Evolutionary conservation across 2,797 vertebrate genomes (phyloP).

Genomic region (Hippopotamyrus pictus): DNA sequence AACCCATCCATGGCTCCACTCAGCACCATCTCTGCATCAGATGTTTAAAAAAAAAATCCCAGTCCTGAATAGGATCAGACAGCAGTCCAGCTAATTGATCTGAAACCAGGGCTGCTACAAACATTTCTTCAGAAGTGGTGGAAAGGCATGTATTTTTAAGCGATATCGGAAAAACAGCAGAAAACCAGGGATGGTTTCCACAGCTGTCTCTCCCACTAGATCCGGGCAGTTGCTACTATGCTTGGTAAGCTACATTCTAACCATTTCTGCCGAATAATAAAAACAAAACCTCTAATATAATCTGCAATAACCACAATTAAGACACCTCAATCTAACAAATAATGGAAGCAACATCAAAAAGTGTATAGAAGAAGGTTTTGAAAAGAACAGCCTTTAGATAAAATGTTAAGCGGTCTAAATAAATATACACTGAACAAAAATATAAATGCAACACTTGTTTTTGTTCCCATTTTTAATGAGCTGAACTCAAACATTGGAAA

Average conservation of each 20-base stretch:
- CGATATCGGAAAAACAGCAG: conserved; percentile 42
- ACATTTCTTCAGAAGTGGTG: conserved; percentile 33
- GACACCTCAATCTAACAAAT: neutral
- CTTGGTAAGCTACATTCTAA: neutral
- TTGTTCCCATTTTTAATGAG: too few species aligned
- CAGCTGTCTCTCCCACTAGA: conserved; percentile 21
- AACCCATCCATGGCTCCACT: conserved; percentile 11
- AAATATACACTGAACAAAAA: too few species aligned
- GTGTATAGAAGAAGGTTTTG: neutral
- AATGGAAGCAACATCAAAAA: neutral
- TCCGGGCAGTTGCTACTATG: neutral
- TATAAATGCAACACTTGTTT: too few species aligned
- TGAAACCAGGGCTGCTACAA: conserved; percentile 30
- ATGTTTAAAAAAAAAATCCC: neutral
- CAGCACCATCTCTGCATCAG: neutral
- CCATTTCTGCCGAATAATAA: neutral
- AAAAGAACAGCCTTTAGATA: neutral
- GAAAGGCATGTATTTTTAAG: conserved; percentile 28
- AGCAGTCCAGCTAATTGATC: conserved; percentile 31
- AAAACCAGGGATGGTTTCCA: conserved; percentile 20
- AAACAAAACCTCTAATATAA: neutral
- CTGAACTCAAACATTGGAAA: too few species aligned
- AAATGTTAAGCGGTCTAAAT: neutral
- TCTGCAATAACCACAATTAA: neutral
- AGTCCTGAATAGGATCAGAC: neutral